A percentile compares a stretch with the other conserved stretches of the same genome.
Conservation (phyloP, 2,113 vertebrate genomes). For the Ochotona curzoniae region DNA sequence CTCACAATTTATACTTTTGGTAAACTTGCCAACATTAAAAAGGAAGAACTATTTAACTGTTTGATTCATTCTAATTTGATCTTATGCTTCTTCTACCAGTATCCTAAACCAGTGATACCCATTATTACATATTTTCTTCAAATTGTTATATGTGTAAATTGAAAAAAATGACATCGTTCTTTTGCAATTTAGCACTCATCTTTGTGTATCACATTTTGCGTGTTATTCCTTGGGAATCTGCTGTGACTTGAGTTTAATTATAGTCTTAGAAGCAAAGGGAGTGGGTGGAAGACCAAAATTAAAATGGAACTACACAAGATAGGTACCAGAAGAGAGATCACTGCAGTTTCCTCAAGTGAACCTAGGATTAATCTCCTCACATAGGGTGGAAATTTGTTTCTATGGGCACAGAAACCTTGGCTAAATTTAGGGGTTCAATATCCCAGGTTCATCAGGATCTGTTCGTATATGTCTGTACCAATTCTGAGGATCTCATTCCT, state of each 20-base stretch:
- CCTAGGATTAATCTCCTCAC: neutral
- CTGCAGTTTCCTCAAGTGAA: neutral
- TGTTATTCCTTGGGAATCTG: neutral
- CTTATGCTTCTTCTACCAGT: neutral
- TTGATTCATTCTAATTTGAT: neutral
- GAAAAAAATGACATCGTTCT: too few relatives aligned
- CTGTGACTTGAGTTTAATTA: neutral
- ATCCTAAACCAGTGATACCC: neutral
- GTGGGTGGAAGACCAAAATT: too few relatives aligned
- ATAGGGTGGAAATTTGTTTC: neutral
- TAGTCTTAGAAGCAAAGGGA: neutral
- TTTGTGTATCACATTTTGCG: neutral
- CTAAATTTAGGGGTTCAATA: neutral
- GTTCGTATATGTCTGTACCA: neutral
- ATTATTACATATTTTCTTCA: neutral
- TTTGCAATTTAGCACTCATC: neutral
- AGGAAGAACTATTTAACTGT: neutral
- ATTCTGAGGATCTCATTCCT: neutral
- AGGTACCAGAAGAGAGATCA: neutral
- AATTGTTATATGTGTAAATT: neutral
- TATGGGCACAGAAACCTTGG: neutral
- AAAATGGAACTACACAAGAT: too few relatives aligned
- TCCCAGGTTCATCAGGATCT: neutral
- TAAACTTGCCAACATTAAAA: neutral
- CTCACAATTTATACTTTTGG: neutral